Base-by-base conservation (phyloP, 2,888 invertebrate species). In the Dynastes maya region DNA sequence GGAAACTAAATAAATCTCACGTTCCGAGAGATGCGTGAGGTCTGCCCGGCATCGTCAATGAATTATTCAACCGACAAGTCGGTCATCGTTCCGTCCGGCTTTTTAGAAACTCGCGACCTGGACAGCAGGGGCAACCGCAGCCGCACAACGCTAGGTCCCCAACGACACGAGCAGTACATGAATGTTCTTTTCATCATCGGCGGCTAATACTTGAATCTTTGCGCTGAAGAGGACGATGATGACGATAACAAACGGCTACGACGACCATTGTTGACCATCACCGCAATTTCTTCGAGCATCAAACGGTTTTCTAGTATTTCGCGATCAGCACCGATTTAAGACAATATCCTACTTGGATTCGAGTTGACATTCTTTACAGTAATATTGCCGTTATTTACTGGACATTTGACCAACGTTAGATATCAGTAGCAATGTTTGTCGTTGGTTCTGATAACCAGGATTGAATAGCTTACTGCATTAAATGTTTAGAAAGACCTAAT, bases 1-100 rank as follows among this genome's bases (percentile, higher is more conserved):
- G 85, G 84, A 86, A 86, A 84, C 85, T 80, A 85, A 86, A 86
- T 87, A 87, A 87, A 87, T 87, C 86, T 86, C 86, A 83, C 84
- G 84, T 85, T 82, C 85, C 84, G 83, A 72, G 72, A 55, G 72
- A 85, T 85, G 86, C 86, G 87, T 87, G 87, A 86, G 87, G 88
- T 87, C 86, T 82, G 84, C 78, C 82, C 22, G 72, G 72, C 58
- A 81, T 78, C 80, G 82, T 76, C 81, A 85, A 86, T 87, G 87
- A 87, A 87, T 87, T 86, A 87, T 87, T 87, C 87, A 87, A 83
- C 80, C 82, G 49, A 68, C 68, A 82, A 83, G 85, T 83, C 85
- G 84, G 85, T 84, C 85, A 84, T 84, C 85, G 84, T 63, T 63
- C 37, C 53, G 53, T 53, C 4, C 63, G 27, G 63, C 63, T 63